Conservation (phyloP, 2,888 invertebrate genomes). For the Polymixis flavicincta region DNA sequence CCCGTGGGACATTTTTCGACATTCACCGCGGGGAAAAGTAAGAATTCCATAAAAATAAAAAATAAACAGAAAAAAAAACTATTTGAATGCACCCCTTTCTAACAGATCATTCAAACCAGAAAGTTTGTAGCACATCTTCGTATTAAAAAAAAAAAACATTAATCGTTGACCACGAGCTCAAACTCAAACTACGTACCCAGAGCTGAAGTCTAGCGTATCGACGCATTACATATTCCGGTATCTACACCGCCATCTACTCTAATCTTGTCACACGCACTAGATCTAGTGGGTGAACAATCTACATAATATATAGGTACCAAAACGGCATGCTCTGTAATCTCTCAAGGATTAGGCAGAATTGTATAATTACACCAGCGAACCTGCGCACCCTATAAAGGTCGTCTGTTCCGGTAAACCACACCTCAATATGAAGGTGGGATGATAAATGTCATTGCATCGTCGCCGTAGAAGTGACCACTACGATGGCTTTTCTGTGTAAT, state of each 20-base stretch:
- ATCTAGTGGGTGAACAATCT: slow-evolving; percentile 3
- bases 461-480: not conserved
- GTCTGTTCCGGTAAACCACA: slow-evolving; percentile 23
- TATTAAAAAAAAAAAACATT: not conserved
- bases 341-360: slow-evolving; percentile 23
- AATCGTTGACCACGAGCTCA: no score
- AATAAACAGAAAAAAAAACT: no score
- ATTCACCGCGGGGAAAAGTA: no score
- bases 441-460: slow-evolving; percentile 30
- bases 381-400: slow-evolving; percentile 11
- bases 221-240: slow-evolving; percentile 1
- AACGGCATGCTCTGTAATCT: slow-evolving; percentile 34
- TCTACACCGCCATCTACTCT: slow-evolving; percentile 5
- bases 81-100: not conserved
- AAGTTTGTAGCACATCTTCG: not conserved
- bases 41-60: not conserved
- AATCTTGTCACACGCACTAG: slow-evolving; percentile 13
- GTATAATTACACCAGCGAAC: slow-evolving; percentile 15
- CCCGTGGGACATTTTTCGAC: no score
- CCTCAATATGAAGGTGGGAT: slow-evolving; percentile 16
- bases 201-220: not conserved
- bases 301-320: not conserved
- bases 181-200: not conserved
- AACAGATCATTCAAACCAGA: not conserved
- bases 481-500: not conserved